Conservation (phyloP, 1,140 invertebrate species). For the Apis cerana region DNA sequence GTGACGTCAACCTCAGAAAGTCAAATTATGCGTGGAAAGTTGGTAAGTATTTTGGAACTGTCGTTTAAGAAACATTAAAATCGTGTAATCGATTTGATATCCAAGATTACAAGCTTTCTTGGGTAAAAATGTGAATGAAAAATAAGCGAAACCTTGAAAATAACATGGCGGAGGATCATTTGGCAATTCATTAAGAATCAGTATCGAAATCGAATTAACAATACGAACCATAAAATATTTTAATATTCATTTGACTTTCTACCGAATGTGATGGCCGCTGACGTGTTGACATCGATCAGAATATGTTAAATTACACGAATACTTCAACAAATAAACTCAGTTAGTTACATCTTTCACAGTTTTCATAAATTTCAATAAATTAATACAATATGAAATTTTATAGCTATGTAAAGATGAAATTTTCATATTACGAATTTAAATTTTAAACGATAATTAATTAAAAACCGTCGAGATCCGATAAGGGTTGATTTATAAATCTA, state of each 20-base stretch:
- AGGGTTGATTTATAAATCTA: no score
- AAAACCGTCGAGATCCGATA: no score
- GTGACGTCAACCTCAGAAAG: background rate
- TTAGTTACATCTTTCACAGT: no score
- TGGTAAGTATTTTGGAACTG: background rate
- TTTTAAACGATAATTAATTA: no score
- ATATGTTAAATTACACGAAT: no score
- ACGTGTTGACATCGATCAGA: no score
- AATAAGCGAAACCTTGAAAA: background rate
- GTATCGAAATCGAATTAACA: conserved; percentile 1
- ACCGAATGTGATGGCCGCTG: no score
- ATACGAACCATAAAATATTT: background rate
- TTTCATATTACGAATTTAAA: no score
- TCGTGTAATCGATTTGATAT: background rate
- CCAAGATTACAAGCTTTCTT: background rate
- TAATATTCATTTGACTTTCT: background rate
- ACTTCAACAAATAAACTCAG: no score
- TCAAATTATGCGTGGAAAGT: background rate
- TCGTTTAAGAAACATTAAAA: background rate
- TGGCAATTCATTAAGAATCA: conserved; percentile 4
- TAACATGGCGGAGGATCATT: background rate
- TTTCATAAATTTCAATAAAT: no score
- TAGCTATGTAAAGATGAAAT: no score
- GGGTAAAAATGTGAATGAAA: background rate
- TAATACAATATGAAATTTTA: no score